phyloP scores from a whole-genome alignment of 2,797 vertebrate genomes.

The Oreortyx pictus region DNA sequence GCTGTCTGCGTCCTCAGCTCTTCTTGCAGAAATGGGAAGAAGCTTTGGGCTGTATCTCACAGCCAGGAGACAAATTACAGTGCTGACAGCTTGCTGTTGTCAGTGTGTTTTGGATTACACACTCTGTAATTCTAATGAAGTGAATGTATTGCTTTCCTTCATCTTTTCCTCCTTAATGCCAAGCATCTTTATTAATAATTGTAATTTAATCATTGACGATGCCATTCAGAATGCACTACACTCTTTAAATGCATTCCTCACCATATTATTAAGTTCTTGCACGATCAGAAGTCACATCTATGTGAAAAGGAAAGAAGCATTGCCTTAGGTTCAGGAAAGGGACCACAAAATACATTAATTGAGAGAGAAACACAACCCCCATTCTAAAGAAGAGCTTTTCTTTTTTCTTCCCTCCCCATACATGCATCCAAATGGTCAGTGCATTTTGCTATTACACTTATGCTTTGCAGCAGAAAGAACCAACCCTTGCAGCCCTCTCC shows the following conservation, averaged over 20 bases:
- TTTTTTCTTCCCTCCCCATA: background rate
- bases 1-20: conserved; percentile 58
- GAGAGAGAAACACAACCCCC: background rate
- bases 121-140: background rate
- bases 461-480: background rate
- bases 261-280: background rate
- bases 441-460: background rate
- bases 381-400: background rate
- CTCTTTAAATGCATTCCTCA: background rate
- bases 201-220: background rate
- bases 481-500: background rate
- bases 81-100: background rate
- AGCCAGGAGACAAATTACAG: background rate
- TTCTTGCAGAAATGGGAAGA: conserved; percentile 30
- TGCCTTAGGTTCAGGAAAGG: background rate
- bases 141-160: background rate
- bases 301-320: background rate
- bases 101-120: background rate
- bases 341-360: background rate
- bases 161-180: background rate
- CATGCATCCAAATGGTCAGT: no score
- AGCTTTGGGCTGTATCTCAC: background rate
- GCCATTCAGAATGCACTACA: background rate
- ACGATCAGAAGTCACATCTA: background rate
- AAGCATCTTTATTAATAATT: background rate